Base-by-base conservation (phyloP, 2,113 vertebrate species). In the Hydrochoerus hydrochaeris region DNA sequence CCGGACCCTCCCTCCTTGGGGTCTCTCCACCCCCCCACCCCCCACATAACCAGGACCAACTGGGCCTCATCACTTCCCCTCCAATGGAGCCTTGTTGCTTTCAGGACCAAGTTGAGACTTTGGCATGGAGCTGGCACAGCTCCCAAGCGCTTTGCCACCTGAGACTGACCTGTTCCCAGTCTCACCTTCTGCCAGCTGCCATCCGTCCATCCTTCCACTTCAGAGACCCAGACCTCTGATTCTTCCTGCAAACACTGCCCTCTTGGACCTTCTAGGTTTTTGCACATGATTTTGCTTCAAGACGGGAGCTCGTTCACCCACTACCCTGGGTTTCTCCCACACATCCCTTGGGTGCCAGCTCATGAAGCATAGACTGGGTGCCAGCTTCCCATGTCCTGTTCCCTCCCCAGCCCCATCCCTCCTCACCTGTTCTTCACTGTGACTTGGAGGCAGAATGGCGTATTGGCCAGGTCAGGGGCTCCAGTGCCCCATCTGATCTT, bases 361-460 rank as follows among this genome's bases (percentile, higher is more conserved):
- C n/a, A 57, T 0, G 12, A 73, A 16, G 41, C 32, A 1, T 41
- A 19, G 4, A 24, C 73, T 26, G 3, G 0, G 2, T 22, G 38
- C 11, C 54, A 28, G 54, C 63, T 24, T 71, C 20, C 65, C 3
- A 19, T 0, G 2, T 57, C 35, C 46, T 44, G 26, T 44, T 38
- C 85, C 69, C n/a, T 63, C 52, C 32, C 30, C 11, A 84, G 54
- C 3, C 69, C 57, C 41, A 28, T 19, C 38, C 20, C 78, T 46
- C 11, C 81, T 67, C 46, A 78, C 85, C 28, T 3, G 0, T 17
- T 30, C 75, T 13, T 17, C 44, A 49, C 17, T 46, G 13, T 35
- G 60, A 49, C 60, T 3, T 3, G 0, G 32, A 69, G 41, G 62
- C 78, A 63, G 67, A 86, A 41, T 0, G 17, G 52, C 0, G 0